Evolutionary conservation across 2,113 vertebrate genomes (phyloP).

Genomic region (Lichenostomus cassidix): DNA sequence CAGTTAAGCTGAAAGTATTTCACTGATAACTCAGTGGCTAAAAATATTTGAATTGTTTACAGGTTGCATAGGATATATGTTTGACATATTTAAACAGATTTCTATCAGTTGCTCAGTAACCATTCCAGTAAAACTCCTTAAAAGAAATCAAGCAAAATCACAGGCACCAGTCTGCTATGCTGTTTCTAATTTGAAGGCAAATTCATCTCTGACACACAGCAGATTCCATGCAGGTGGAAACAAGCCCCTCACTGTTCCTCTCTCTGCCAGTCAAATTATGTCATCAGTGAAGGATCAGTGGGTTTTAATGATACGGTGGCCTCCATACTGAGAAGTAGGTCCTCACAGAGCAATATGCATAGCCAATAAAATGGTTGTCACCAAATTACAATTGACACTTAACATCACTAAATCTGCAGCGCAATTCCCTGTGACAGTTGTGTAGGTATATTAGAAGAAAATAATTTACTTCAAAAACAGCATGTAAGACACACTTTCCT

Average conservation of each 20-base stretch:
- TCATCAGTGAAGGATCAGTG: slow-evolving; percentile 89
- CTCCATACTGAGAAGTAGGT: slow-evolving; percentile 80
- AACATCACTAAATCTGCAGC: slow-evolving; percentile 83
- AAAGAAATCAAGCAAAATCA: slow-evolving; percentile 84
- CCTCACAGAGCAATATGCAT: slow-evolving; percentile 81
- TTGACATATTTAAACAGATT: slow-evolving; percentile 76
- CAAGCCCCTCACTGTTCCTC: slow-evolving; percentile 79
- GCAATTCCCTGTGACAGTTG: slow-evolving; percentile 85
- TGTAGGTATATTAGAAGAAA: slow-evolving; percentile 85
- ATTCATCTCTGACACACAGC: slow-evolving; percentile 87
- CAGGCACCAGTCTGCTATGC: slow-evolving; percentile 87
- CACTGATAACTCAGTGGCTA: slow-evolving; percentile 58
- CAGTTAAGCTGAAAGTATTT: slow-evolving; percentile 56
- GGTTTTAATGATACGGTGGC: slow-evolving; percentile 86
- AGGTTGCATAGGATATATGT: slow-evolving; percentile 69
- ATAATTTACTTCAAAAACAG: slow-evolving; percentile 82
- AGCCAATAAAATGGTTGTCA: slow-evolving; percentile 86
- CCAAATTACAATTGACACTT: slow-evolving; percentile 87
- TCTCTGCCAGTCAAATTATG: slow-evolving; percentile 89
- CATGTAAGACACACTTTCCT: slow-evolving; percentile 78
- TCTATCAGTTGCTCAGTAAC: slow-evolving; percentile 73
- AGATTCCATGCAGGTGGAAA: slow-evolving; percentile 88
- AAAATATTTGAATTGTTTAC: slow-evolving; percentile 78
- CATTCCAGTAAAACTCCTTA: slow-evolving; percentile 78
- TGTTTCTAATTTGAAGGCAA: slow-evolving; percentile 94